Percentiles rank a stretch among this genome's conserved stretches.
Conservation (phyloP, 2,113 vertebrate genomes). For the Chinchilla lanigera region DNA sequence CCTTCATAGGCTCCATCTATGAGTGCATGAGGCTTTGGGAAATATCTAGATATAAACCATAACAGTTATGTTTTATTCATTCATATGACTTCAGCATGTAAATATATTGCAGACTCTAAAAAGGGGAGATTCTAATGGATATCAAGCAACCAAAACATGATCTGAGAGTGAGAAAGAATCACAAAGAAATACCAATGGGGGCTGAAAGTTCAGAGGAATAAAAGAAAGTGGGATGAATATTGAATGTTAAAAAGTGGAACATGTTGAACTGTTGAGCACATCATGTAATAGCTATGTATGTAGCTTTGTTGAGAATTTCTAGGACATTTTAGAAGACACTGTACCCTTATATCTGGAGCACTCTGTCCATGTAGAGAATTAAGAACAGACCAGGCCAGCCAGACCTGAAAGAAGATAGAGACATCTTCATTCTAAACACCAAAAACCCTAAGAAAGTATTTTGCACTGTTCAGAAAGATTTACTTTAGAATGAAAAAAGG, state of each 20-base stretch:
- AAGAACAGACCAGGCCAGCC: not conserved
- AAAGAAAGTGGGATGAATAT: not conserved
- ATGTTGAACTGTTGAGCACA: not conserved
- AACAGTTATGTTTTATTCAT: not conserved
- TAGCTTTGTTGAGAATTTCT: not conserved
- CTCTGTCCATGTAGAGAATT: not conserved
- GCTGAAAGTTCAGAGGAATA: not conserved
- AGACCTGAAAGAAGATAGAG: not conserved
- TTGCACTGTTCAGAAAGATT: not conserved
- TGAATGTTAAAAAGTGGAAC: not conserved
- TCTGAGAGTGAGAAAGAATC: not conserved
- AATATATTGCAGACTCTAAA: not conserved
- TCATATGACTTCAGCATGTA: not conserved
- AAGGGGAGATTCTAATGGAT: not conserved
- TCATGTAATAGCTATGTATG: not conserved
- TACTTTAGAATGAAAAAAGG: not conserved
- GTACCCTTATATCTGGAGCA: not conserved
- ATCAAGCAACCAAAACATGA: not conserved
- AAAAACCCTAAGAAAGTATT: not conserved
- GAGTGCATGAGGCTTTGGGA: not conserved
- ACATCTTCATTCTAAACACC: not conserved
- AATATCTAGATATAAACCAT: not conserved
- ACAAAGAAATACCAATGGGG: not conserved
- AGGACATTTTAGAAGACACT: not conserved
- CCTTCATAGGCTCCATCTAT: not conserved